phyloP scores from a whole-genome alignment of 2,113 vertebrate genomes.

The Taxidea taxus region DNA sequence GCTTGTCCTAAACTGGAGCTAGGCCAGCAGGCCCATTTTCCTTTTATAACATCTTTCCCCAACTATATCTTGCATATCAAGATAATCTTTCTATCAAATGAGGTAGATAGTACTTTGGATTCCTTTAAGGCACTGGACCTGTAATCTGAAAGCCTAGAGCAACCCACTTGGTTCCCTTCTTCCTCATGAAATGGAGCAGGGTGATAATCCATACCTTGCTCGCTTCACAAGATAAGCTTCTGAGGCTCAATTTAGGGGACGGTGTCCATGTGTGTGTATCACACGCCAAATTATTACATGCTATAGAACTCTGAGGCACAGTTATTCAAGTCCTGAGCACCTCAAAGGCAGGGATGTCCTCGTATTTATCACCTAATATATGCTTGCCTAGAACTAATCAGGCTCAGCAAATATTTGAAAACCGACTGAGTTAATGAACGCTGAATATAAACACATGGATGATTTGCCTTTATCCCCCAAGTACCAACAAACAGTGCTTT shows the following conservation, averaged over 20 bases:
- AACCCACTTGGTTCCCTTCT: slow-evolving; percentile 24
- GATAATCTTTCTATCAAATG: neutral
- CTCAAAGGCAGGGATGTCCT: neutral
- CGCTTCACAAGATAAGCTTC: neutral
- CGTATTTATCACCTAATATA: neutral
- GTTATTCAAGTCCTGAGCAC: neutral
- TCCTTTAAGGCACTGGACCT: neutral
- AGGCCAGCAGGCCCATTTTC: neutral
- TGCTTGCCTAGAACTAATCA: neutral
- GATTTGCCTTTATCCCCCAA: neutral
- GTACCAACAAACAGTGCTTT: neutral
- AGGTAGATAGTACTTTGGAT: neutral
- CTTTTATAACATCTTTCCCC: neutral
- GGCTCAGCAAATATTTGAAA: slow-evolving; percentile 6
- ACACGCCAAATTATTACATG: neutral
- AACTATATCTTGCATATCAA: neutral
- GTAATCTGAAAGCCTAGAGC: neutral
- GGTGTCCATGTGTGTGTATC: neutral
- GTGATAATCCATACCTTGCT: neutral
- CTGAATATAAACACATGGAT: neutral
- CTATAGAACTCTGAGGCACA: neutral
- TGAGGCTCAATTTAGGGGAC: neutral
- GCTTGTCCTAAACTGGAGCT: neutral
- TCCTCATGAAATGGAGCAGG: neutral
- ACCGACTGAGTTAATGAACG: slow-evolving; percentile 1